Evolutionary conservation across 1,140 invertebrate species (phyloP), one percentile per base, ranked within the genome.

Genomic region (Bombus haemorrhoidalis): DNA sequence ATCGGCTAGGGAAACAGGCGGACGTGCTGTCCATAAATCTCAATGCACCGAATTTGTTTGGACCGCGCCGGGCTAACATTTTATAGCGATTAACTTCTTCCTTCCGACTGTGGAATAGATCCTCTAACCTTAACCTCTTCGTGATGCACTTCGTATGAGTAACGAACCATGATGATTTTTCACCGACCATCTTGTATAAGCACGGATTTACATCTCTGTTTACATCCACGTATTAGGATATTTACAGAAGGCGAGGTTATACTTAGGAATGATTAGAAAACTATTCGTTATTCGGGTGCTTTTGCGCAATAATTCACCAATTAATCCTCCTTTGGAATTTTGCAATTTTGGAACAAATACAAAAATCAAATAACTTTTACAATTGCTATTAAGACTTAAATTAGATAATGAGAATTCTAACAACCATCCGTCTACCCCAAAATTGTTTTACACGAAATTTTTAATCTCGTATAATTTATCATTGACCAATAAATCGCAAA

Each of bases 1-100:
- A 53, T 43, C 12, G 43, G 73, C 57, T 72, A 47, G 64, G 76
- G 83, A 83, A 88, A 59, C 69, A 18, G 59, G 69, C 86, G 57
- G 83, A 87, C 53, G 53, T 73, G 75, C 64, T n/a, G 87, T 86
- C 66, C 84, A 83, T 89, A 89, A 89, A 89, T 89, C 77, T 86
- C 76, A 86, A 86, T 89, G 77, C 72, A 68, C 77, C 86, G 59
- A 86, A 87, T 81, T 81, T 78, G 86, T 32, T 71, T 77, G 77
- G 83, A n/a, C 76, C 68, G n/a, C 53, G 57, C 41, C 71, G 32
- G 68, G n/a, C 12, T n/a, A 59, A 43, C 64, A n/a, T 74, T 64
- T 76, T 68, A 71, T 76, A 9, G 77, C 77, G 76, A 87, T 86
- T 81, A 81, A 81, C 37, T 68, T 32, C 86, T 85, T 87, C 83